phyloP scores from a whole-genome alignment of 2,888 invertebrate genomes.

The Pemphredon lugubris region DNA sequence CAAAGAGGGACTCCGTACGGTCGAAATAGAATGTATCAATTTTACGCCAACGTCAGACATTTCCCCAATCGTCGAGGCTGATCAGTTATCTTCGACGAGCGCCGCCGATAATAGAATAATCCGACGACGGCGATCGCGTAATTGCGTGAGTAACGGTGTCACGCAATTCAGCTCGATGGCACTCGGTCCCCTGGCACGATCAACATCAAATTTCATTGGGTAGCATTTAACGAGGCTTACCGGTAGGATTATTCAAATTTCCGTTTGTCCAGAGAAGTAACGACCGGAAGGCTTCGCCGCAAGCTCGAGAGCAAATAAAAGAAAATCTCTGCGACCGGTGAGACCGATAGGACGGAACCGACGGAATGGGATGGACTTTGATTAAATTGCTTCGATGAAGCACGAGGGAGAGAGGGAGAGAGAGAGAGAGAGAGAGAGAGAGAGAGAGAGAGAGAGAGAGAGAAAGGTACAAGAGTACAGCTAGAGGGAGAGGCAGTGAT shows the following conservation, averaged over 20 bases:
- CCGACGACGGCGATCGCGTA: conserved; percentile 43
- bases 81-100: no score
- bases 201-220: conserved; percentile 68
- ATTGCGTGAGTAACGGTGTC: conserved; percentile 41
- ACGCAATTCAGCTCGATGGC: background rate
- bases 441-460: conserved; percentile 9
- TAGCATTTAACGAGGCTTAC: conserved; percentile 63
- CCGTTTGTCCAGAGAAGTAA: conserved; percentile 60
- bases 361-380: conserved; percentile 49
- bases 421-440: conserved; percentile 6
- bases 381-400: conserved; percentile 45
- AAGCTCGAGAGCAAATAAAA: conserved; percentile 47
- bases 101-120: conserved; percentile 35
- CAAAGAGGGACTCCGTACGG: no score
- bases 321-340: conserved; percentile 28
- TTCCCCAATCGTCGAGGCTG: no score
- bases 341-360: conserved; percentile 36
- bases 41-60: no score
- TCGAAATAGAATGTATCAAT: no score
- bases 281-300: conserved; percentile 19
- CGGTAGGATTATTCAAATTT: conserved; percentile 70
- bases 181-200: conserved; percentile 52
- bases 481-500: conserved; percentile 4
- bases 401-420: conserved; percentile 9
- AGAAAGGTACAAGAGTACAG: conserved; percentile 8